Percentiles rank a stretch among this genome's conserved stretches.
Conservation (phyloP, 2,797 vertebrate species). For the Loris lydekkerianus region DNA sequence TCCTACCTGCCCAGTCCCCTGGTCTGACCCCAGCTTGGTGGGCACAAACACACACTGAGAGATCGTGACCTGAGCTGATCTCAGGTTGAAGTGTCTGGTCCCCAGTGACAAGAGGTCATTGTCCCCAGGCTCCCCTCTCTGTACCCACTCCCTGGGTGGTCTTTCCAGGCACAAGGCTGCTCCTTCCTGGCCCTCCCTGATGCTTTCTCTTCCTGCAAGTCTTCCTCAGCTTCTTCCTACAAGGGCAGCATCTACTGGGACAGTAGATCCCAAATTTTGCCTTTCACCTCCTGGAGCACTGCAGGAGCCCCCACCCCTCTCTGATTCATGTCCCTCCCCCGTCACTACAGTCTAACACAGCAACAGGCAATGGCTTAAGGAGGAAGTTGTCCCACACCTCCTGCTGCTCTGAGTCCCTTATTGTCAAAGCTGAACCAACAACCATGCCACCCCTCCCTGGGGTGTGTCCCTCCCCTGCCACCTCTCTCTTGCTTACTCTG, state of each 20-base stretch:
- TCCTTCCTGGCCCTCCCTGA: not conserved
- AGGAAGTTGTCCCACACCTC: not conserved
- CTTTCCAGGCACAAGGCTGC: not conserved
- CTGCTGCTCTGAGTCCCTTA: not conserved
- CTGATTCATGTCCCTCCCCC: too few relatives aligned
- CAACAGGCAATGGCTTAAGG: too few relatives aligned
- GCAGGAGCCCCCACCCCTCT: fast-evolving
- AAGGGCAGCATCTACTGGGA: too few relatives aligned
- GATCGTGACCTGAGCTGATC: not conserved
- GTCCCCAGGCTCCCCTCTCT: not conserved
- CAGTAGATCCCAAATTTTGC: not conserved
- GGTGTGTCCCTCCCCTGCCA: not conserved
- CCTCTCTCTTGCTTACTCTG: not conserved
- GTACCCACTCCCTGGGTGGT: not conserved
- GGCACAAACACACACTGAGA: not conserved
- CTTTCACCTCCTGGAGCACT: not conserved
- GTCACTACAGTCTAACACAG: not conserved
- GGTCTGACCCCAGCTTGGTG: not conserved
- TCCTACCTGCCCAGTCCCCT: not conserved
- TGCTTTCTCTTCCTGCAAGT: not conserved
- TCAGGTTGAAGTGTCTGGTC: fast-evolving
- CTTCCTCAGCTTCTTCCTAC: not conserved
- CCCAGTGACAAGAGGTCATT: not conserved
- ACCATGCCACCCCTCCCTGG: not conserved
- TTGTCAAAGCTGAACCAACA: not conserved